These are phyloP conservation scores for Tinamus major DNA, from an alignment of 2,797 vertebrate genomes.

Conservation along the genomic window DNA sequence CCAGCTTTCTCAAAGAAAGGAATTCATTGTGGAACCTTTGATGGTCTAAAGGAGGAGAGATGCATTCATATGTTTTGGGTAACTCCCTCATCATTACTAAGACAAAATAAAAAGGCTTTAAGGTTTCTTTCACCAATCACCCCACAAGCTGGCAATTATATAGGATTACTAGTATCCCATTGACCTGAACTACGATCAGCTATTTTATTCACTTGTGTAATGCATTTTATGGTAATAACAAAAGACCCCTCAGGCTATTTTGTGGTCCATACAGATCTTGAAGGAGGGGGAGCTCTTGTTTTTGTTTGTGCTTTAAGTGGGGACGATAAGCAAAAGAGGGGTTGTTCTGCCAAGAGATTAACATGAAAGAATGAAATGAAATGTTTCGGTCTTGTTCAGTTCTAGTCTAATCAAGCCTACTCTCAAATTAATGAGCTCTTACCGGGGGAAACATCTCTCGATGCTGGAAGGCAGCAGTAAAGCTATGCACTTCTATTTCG, in stretches of 20 bases:
- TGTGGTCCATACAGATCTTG: conserved; percentile 63
- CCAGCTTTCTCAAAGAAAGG: conserved; percentile 74
- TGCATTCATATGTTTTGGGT: conserved; percentile 74
- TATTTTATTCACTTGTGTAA: conserved; percentile 57
- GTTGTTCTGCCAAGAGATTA: conserved; percentile 61
- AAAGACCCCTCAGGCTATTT: conserved; percentile 63
- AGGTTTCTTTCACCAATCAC: conserved; percentile 63
- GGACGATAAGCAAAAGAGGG: not conserved
- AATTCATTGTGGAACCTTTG: conserved; percentile 76
- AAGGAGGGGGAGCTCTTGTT: conserved; percentile 38
- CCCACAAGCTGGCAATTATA: conserved; percentile 75
- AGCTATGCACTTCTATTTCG: conserved; percentile 71
- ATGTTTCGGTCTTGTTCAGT: conserved; percentile 70
- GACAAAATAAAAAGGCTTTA: conserved; percentile 73
- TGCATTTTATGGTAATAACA: conserved; percentile 61
- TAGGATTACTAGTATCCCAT: conserved; percentile 73
- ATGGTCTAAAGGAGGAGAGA: conserved; percentile 69
- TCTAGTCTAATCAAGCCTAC: conserved; percentile 75
- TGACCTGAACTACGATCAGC: conserved; percentile 60
- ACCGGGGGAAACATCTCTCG: conserved; percentile 52
- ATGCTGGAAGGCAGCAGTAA: conserved; percentile 70
- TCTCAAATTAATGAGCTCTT: conserved; percentile 76
- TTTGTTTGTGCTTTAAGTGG: conserved; percentile 66
- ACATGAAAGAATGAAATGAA: conserved; percentile 66
- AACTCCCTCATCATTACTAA: conserved; percentile 70